These are phyloP conservation scores for Drosophila ficusphila DNA, from an alignment of 1,140 invertebrate genomes.

Conservation along the genomic window DNA sequence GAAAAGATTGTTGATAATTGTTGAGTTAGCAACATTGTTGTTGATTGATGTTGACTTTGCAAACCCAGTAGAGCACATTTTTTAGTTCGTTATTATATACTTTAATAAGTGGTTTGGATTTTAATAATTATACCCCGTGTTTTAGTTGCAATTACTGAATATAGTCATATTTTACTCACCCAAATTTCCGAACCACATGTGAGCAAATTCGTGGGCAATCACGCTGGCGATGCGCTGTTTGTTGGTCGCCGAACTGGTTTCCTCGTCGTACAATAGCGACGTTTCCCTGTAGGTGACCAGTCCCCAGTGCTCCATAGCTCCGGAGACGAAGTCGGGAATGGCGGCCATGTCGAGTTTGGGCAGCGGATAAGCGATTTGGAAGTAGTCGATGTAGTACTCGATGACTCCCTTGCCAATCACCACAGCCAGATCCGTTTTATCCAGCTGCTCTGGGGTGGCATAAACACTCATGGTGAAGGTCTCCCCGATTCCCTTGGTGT, in stretches of 20 bases:
- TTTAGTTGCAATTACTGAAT: constrained; percentile 42
- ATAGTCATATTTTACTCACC: too few species aligned
- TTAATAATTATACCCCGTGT: not conserved
- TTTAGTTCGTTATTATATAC: too few species aligned
- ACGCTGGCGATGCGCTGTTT: constrained; percentile 92
- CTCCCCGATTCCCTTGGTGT: constrained; percentile 86
- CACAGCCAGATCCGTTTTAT: constrained; percentile 93
- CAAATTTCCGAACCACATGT: constrained; percentile 96
- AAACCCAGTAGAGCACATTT: too few species aligned
- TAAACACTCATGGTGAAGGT: constrained; percentile 89
- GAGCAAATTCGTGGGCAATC: constrained; percentile 95
- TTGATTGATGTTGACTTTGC: too few species aligned
- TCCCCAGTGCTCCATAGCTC: constrained; percentile 98
- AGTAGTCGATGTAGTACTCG: constrained; percentile 95
- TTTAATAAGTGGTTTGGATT: too few species aligned
- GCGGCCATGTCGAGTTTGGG: constrained; percentile 96
- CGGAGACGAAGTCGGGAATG: constrained; percentile 97
- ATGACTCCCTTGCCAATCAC: constrained; percentile 91
- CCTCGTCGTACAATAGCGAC: constrained; percentile 90
- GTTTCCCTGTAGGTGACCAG: constrained; percentile 94
- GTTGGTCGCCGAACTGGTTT: constrained; percentile 89
- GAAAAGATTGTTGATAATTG: too few species aligned
- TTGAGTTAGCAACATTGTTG: too few species aligned
- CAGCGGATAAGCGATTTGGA: constrained; percentile 93
- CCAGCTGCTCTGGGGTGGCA: constrained; percentile 89